These are phyloP conservation scores for Sorex maritimensis DNA, from an alignment of 2,797 vertebrate species.

Conservation along the genomic window DNA sequence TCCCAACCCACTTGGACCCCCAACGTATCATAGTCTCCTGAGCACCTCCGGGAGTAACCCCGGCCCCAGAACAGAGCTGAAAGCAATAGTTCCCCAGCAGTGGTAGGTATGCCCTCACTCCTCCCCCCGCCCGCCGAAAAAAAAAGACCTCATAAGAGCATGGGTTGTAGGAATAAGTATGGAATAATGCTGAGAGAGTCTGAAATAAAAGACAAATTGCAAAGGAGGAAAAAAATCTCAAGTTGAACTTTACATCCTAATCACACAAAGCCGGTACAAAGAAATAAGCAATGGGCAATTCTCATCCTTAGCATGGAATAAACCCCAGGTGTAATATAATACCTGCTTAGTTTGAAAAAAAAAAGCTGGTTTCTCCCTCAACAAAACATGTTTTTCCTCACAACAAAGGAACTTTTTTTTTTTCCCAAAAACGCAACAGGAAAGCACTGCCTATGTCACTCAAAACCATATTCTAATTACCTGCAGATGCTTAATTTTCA, in stretches of 20 bases:
- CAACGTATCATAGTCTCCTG: too few relatives aligned
- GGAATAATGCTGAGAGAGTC: slow-evolving; percentile 25
- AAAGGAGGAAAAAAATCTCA: slow-evolving; percentile 28
- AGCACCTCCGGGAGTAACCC: too few relatives aligned
- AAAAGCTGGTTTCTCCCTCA: background rate
- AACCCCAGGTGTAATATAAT: slow-evolving; percentile 15
- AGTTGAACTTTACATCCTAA: slow-evolving; percentile 35
- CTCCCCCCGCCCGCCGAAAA: too few relatives aligned
- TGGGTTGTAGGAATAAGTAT: background rate
- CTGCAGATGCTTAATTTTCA: background rate
- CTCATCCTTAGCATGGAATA: slow-evolving; percentile 45
- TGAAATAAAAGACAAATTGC: slow-evolving; percentile 29
- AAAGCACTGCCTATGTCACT: slow-evolving; percentile 17
- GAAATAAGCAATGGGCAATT: background rate
- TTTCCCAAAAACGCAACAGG: background rate
- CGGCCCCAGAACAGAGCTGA: too few relatives aligned
- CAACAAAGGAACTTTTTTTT: slow-evolving; percentile 41
- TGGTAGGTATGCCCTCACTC: too few relatives aligned
- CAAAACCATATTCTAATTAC: slow-evolving; percentile 47
- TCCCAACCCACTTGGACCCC: too few relatives aligned
- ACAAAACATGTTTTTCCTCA: slow-evolving; percentile 8
- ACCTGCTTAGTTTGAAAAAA: slow-evolving; percentile 47
- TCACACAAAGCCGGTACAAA: slow-evolving; percentile 46
- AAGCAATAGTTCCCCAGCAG: too few relatives aligned
- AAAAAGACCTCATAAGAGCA: background rate